Evolutionary conservation across 2,113 vertebrate genomes (phyloP).

Genomic region (Holacanthus passer): DNA sequence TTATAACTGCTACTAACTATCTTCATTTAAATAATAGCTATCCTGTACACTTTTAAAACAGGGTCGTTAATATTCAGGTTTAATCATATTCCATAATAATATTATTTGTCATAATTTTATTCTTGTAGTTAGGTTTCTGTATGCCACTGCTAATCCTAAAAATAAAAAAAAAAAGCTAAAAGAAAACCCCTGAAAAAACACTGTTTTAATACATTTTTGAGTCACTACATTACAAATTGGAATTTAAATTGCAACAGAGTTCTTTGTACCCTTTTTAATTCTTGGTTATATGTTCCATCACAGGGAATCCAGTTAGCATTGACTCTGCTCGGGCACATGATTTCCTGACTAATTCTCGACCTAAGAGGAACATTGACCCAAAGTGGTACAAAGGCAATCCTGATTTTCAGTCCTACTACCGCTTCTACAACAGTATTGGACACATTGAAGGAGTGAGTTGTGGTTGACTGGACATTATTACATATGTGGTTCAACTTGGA

Average conservation of each 20-base stretch:
- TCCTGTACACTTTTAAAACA: background rate
- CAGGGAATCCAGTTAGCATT: conserved; percentile 63
- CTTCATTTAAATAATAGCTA: background rate
- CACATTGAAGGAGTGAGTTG: conserved; percentile 81
- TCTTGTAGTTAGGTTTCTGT: background rate
- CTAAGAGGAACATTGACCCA: conserved; percentile 71
- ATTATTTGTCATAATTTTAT: background rate
- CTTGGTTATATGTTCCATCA: background rate
- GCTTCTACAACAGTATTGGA: conserved; percentile 84
- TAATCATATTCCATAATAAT: background rate
- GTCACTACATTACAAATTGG: background rate
- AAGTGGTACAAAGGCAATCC: conserved; percentile 78
- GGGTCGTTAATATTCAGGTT: background rate
- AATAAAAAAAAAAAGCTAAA: background rate
- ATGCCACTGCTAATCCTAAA: background rate
- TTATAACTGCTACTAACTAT: background rate
- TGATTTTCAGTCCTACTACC: conserved; percentile 84
- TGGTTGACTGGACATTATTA: background rate
- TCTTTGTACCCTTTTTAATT: background rate
- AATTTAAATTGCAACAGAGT: background rate
- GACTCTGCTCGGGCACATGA: conserved; percentile 67
- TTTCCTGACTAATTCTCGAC: conserved; percentile 76
- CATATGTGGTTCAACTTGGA: background rate
- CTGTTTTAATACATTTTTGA: background rate
- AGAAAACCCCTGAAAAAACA: background rate